Evolutionary conservation across 2,888 invertebrate species (phyloP), one percentile per base, ranked within the genome.

Genomic region (Eilema depressum): DNA sequence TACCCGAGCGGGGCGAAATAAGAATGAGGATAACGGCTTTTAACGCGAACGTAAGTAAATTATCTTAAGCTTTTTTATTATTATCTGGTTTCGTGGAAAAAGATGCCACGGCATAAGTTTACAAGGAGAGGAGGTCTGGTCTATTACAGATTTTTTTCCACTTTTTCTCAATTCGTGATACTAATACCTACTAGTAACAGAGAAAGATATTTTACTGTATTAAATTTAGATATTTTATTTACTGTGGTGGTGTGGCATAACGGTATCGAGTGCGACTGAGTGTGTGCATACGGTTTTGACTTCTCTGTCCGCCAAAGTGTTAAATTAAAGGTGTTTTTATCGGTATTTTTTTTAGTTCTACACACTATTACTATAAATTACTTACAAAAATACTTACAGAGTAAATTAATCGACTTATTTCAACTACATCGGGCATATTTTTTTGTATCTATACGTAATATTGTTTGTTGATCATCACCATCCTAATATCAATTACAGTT

Each of bases 31-130:
- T 53, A 28, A 53, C 28, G 23, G 53, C 28, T 53, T 37, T 63
- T 33, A n/a, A 37, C 53, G 57, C 14, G 57, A 59, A 59, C 57
- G 57, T 59, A 59, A 59, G 37, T 64, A n/a, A 53, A 64, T 64
- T 64, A n/a, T 53, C 47, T 26, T 26, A 53, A 26, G 57, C 57
- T 26, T 59, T 59, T 59, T 59, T 59, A 59, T 59, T 59, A 59
- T 59, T 59, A 59, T 59, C 23, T 59, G 14, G 26, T 59, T 59
- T 59, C 17, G 57, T 59, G n/a, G 8, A 53, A 59, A 59, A 25
- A 59, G 26, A 25, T 3, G 57, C 23, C 26, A 25, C 14, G 14
- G 26, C 23, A 59, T 59, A 59, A 12, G 57, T 59, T 59, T 26
- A 59, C 23, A 26, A 59, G n/a, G 26, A 56, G 17, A 26, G 12